Base-by-base conservation (phyloP, 2,113 vertebrate species). In the Sigmodon hispidus region DNA sequence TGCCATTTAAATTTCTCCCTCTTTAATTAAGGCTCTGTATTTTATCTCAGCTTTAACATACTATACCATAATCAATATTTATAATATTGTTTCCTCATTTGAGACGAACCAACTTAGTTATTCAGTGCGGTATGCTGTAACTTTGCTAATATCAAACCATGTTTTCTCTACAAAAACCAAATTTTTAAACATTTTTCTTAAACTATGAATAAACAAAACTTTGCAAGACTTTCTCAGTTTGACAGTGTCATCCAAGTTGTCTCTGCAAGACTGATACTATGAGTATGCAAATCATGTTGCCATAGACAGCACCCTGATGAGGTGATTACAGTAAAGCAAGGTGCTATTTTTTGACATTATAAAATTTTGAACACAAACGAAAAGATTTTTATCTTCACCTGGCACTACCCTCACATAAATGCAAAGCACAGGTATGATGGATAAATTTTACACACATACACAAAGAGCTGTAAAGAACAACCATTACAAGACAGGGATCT, bases 21-120 rank as follows among this genome's bases (percentile, higher is more conserved):
- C 40, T 87, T 88, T 89, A 96, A 96, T 95, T 84, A 89, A 91
- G 9, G 34, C 10, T n/a, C 26, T 24, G 12, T 87, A 67, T 73
- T 29, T 76, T 45, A 65, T 90, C 55, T 95, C 63, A 55, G 9
- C 36, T 50, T 89, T 80, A 55, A 7, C 40, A 12, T 29, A 76
- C 61, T 81, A 91, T 76, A 26, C 29, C 55, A 72, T 77, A 67
- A 5, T 48, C 81, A 57, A 2, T 43, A 87, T 96, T 89, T 83
- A 59, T 80, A 40, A 4, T 45, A 3, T 59, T 84, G 22, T 13
- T 21, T 79, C 79, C 67, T 85, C 13, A 59, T 17, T 26, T 61
- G 29, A 86, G n/a, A 55, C 67, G 5, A 95, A 87, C 31, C 34
- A 69, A 45, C 3, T 77, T 73, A 89, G 48, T 84, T 40, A 88